A percentile compares a stretch with the other conserved stretches of the same genome.
Evolutionary conservation across 1,140 invertebrate genomes (phyloP).

Genomic region (Arctopsyche grandis): DNA sequence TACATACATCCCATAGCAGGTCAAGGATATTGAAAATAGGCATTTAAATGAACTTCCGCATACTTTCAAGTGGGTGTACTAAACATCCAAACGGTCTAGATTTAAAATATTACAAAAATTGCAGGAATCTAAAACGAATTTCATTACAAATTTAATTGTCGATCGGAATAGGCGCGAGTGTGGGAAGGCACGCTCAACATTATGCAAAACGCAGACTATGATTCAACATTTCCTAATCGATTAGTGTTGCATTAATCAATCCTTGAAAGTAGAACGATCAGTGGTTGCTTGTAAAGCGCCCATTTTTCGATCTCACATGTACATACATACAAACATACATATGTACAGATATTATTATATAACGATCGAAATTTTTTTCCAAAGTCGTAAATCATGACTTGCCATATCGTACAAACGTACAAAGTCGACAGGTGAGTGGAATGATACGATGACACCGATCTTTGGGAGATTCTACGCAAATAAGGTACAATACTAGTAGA

Average conservation of each 20-base stretch:
- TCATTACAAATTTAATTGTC: not conserved
- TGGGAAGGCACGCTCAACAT: not conserved
- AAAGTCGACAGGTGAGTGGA: not conserved
- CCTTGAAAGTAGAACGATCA: constrained; percentile 8
- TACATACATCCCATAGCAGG: no score
- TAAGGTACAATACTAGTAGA: not conserved
- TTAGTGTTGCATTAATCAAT: constrained; percentile 17
- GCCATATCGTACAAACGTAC: not conserved
- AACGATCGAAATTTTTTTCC: not conserved
- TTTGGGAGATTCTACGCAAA: not conserved
- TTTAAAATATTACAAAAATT: no score
- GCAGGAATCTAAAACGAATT: not conserved
- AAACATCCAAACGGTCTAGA: no score
- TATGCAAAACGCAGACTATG: constrained; percentile 20
- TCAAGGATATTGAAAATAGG: no score
- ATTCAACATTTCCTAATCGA: constrained; percentile 30
- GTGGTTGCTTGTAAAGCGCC: not conserved
- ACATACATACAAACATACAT: no score
- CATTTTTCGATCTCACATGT: not conserved
- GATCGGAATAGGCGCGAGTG: not conserved
- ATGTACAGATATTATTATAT: not conserved
- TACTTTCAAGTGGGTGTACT: no score
- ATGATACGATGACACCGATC: not conserved
- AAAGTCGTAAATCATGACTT: not conserved
- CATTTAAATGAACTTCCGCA: no score